Evolutionary conservation across 2,888 invertebrate species (phyloP), one percentile per base, ranked within the genome.

Genomic region (Hypolimnas misippus): DNA sequence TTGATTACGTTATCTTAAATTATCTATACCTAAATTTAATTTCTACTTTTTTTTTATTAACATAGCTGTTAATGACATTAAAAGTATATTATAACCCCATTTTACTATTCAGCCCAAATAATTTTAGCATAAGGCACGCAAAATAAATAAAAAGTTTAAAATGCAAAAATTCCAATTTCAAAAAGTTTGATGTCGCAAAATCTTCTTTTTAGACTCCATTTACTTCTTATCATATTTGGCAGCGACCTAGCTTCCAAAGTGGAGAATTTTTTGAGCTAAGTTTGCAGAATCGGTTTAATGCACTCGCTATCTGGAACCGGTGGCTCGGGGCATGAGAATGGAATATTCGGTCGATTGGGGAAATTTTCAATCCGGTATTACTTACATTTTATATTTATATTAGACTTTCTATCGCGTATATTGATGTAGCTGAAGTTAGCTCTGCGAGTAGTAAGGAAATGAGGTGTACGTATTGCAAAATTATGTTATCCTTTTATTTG

Each of bases 201-300:
- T 55, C 58, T 51, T 46, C 51, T 49, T 57, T 50, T 49, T 25
- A 54, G 50, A 58, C 54, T 40, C 54, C 54, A 65, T 62, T 65
- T 62, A 44, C 62, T 25, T 49, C 65, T 65, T 65, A 65, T 65
- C 65, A 65, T 55, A 16, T 49, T 65, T 65, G 65, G 65, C 65
- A 65, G 65, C 65, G 58, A 62, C 50, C 62, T 57, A 55, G 57
- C 57, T 62, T 25, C 25, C 5, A 25, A 25, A 25, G 25, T 25
- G 25, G 60, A 25, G 38, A 19, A 60, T 49, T 64, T 46, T 65
- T 62, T 51, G 57, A 62, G 65, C 62, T 62, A 58, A 65, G 50
- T 65, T 62, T 40, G 57, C 57, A 52, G 51, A 61, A 61, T 40
- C 31, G 55, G 55, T 61, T 50, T 61, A 61, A 61, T 61, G 55